Percentiles rank a stretch among this genome's conserved stretches.
Conservation (phyloP, 2,113 vertebrate genomes). For the Zosterops hypoxanthus region DNA sequence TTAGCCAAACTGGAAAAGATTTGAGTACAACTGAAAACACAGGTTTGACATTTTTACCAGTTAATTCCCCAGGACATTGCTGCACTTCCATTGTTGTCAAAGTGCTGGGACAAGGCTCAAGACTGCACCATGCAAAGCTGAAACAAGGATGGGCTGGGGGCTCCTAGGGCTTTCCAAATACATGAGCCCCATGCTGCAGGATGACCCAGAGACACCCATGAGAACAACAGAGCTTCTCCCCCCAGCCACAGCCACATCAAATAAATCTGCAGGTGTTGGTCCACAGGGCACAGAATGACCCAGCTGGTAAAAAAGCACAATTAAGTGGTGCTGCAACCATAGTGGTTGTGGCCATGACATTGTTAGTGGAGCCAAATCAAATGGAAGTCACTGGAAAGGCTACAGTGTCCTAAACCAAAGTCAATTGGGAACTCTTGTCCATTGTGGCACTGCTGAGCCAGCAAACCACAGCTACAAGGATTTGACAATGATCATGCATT, state of each 20-base stretch:
- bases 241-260: accelerated
- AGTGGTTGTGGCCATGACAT: accelerated
- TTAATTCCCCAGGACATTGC: background rate
- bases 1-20: background rate
- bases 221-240: background rate
- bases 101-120: background rate
- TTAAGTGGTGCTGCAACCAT: background rate
- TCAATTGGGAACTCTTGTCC: accelerated
- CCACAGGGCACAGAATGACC: background rate
- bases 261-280: background rate
- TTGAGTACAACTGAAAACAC: background rate
- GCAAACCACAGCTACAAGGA: background rate
- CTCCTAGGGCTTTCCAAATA: background rate
- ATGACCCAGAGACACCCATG: background rate
- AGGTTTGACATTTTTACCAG: background rate
- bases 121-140: background rate
- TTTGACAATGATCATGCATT: background rate
- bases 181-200: accelerated
- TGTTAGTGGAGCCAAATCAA: background rate
- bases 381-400: background rate
- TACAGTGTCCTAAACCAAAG: background rate
- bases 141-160: background rate
- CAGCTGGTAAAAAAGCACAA: background rate
- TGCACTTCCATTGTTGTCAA: background rate
- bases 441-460: background rate